Conservation (phyloP, 2,797 vertebrate species). For the Crenuchus spilurus region DNA sequence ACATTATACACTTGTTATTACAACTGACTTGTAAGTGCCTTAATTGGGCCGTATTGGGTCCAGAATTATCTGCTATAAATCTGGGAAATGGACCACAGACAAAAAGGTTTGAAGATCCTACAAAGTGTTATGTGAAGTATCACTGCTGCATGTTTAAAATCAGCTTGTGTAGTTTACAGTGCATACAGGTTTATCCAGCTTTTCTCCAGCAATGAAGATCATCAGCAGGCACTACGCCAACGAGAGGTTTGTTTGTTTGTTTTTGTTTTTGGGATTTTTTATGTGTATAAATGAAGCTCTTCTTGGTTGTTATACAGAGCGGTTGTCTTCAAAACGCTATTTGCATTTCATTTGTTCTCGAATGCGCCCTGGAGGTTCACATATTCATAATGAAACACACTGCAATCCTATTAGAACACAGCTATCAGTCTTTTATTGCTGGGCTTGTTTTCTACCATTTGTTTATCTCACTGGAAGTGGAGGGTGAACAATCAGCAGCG, state of each 20-base stretch:
- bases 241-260: slow-evolving; percentile 15
- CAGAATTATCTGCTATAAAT: no score
- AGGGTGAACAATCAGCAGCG: slow-evolving; percentile 9
- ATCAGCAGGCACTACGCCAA: background rate
- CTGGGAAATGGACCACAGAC: no score
- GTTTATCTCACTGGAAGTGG: slow-evolving; percentile 24
- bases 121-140: no score
- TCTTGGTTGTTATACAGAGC: slow-evolving; percentile 28
- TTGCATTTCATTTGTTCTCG: slow-evolving; percentile 61
- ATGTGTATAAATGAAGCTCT: slow-evolving; percentile 15
- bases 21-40: no score
- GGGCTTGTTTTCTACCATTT: slow-evolving; percentile 37
- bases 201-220: background rate
- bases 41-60: no score
- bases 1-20: no score
- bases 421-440: slow-evolving; percentile 45
- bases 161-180: background rate
- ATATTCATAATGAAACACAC: slow-evolving; percentile 58
- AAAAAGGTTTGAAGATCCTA: no score
- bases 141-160: no score
- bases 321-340: slow-evolving; percentile 53
- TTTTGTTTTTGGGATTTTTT: slow-evolving; percentile 15
- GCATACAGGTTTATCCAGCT: background rate
- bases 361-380: slow-evolving; percentile 54
- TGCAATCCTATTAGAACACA: slow-evolving; percentile 50